A percentile compares a stretch with the other conserved stretches of the same genome.
Evolutionary conservation across 2,797 vertebrate species (phyloP).

Genomic region (Tamandua tetradactyla): DNA sequence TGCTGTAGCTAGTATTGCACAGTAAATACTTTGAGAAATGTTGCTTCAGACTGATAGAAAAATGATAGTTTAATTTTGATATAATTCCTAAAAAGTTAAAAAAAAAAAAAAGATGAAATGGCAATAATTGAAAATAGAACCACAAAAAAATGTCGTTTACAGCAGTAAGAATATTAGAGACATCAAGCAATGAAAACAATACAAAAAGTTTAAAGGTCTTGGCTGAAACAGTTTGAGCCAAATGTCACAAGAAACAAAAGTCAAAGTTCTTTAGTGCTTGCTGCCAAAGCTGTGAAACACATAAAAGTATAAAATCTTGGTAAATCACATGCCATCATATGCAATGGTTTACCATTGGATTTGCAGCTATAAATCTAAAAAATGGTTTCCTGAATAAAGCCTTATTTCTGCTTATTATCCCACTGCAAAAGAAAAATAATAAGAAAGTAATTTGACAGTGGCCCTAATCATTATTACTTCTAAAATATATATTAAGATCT

Average conservation of each 20-base stretch:
- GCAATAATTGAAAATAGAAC: not conserved
- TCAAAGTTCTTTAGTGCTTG: constrained; percentile 60
- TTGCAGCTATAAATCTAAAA: constrained; percentile 90
- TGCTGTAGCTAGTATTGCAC: not conserved
- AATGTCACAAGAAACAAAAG: constrained; percentile 64
- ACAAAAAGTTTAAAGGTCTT: constrained; percentile 59
- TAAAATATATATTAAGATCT: constrained; percentile 5
- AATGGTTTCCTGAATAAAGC: constrained; percentile 89
- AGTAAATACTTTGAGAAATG: constrained; percentile 41
- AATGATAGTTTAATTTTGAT: constrained; percentile 55
- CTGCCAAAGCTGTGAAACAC: constrained; percentile 65
- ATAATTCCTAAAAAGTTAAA: constrained; percentile 11
- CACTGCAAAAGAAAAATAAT: constrained; percentile 85
- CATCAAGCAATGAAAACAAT: constrained; percentile 63
- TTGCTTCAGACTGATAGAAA: constrained; percentile 9
- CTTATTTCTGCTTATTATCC: constrained; percentile 91
- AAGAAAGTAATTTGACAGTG: constrained; percentile 23
- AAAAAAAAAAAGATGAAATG: not conserved
- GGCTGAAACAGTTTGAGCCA: constrained; percentile 58
- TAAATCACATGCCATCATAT: constrained; percentile 59
- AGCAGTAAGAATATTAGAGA: constrained; percentile 55
- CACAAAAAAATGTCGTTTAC: constrained; percentile 8
- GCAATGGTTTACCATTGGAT: constrained; percentile 88
- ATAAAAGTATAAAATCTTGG: constrained; percentile 24
- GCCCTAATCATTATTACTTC: not conserved